Percentiles rank a stretch among this genome's conserved stretches.
Evolutionary conservation across 2,797 vertebrate genomes (phyloP).

Genomic region (Australoheros facetus): DNA sequence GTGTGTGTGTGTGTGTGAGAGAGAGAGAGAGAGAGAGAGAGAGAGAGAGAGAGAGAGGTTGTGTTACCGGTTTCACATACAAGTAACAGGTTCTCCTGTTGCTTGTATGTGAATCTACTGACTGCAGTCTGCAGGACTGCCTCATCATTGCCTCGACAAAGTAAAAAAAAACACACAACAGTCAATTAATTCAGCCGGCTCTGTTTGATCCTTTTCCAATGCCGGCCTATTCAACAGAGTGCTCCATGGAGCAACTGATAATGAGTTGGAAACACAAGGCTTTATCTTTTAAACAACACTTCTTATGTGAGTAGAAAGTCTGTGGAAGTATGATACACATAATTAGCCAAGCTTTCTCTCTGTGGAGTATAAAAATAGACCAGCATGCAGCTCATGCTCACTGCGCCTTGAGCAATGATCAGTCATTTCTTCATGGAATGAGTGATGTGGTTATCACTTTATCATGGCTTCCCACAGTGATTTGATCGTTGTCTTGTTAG

Average conservation of each 20-base stretch:
- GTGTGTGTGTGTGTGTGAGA: no score
- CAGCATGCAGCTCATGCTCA: neutral
- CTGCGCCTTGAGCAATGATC: slow-evolving; percentile 2
- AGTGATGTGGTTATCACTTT: neutral
- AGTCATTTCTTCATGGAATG: neutral
- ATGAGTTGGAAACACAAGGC: slow-evolving; percentile 35
- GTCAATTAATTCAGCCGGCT: slow-evolving; percentile 19
- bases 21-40: no score
- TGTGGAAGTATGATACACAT: neutral
- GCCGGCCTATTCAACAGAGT: neutral
- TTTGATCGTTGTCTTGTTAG: neutral
- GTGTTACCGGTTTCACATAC: no score
- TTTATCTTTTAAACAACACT: slow-evolving; percentile 43
- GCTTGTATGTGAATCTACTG: neutral
- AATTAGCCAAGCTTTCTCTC: slow-evolving; percentile 13
- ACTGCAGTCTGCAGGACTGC: neutral
- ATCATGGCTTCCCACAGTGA: neutral
- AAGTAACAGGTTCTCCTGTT: neutral
- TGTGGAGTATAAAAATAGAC: slow-evolving; percentile 2
- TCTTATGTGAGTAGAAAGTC: slow-evolving; percentile 14
- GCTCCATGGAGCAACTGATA: neutral
- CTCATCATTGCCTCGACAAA: slow-evolving; percentile 18
- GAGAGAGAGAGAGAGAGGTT: no score
- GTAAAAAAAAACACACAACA: slow-evolving; percentile 6
- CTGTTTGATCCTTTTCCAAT: slow-evolving; percentile 36